These are phyloP conservation scores for Drosophila prostipennis DNA, from an alignment of 2,888 invertebrate species.

Conservation along the genomic window DNA sequence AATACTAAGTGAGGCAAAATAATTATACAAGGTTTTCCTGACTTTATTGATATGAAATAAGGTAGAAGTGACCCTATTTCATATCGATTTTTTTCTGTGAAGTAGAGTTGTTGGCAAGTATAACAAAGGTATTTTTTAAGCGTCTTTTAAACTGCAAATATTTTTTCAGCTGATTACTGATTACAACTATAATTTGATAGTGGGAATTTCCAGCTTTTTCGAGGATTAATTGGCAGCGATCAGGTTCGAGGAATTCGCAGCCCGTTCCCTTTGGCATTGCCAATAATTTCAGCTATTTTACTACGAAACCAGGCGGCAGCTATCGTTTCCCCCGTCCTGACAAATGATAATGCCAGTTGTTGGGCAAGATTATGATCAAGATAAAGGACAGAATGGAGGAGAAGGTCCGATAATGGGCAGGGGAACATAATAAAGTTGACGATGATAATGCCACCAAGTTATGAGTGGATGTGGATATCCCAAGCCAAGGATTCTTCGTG, in stretches of 20 bases:
- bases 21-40: too few relatives aligned
- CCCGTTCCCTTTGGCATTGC: slow-evolving; percentile 1
- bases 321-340: background rate
- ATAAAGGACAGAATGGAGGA: background rate
- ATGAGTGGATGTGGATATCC: slow-evolving; percentile 8
- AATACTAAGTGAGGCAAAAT: too few relatives aligned
- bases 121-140: too few relatives aligned
- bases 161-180: background rate
- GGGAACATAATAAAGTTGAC: slow-evolving; percentile 16
- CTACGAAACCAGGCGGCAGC: slow-evolving; percentile 8
- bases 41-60: too few relatives aligned
- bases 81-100: too few relatives aligned
- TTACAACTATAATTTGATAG: background rate
- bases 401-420: background rate
- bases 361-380: slow-evolving; percentile 10
- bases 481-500: slow-evolving; percentile 11
- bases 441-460: slow-evolving; percentile 21
- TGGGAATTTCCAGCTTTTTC: background rate
- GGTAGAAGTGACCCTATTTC: too few relatives aligned
- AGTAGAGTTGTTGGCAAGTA: too few relatives aligned
- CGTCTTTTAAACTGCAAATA: too few relatives aligned
- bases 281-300: slow-evolving; percentile 37
- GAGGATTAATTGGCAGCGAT: background rate
- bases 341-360: slow-evolving; percentile 11
- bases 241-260: background rate